phyloP scores from a whole-genome alignment of 2,888 invertebrate species.

The Acrobasis consociella region DNA sequence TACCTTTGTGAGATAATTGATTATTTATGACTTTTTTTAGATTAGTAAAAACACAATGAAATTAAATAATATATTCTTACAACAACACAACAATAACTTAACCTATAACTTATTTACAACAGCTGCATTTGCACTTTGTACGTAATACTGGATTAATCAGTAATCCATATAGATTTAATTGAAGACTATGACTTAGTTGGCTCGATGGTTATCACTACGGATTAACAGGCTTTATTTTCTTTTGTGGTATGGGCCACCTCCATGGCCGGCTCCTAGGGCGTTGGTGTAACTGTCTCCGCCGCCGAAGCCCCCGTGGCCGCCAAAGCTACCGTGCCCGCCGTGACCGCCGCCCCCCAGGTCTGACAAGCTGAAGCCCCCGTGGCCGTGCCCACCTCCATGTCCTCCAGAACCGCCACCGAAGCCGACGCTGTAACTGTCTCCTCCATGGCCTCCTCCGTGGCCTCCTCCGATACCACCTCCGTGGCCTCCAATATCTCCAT shows the following conservation, averaged over 20 bases:
- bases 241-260: slow-evolving; percentile 74
- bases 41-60: slow-evolving; percentile 30
- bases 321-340: slow-evolving; percentile 39
- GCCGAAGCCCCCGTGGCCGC: slow-evolving; percentile 46
- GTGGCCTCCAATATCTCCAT: slow-evolving; percentile 38
- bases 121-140: slow-evolving; percentile 50
- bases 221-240: slow-evolving; percentile 45
- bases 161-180: slow-evolving; percentile 39
- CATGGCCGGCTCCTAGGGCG: slow-evolving; percentile 70
- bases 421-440: slow-evolving; percentile 42
- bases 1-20: no score
- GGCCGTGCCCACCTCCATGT: slow-evolving; percentile 42
- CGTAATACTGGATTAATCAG: slow-evolving; percentile 45
- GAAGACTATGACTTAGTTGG: slow-evolving; percentile 73
- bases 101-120: slow-evolving; percentile 62
- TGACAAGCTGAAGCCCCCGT: slow-evolving; percentile 46
- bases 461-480: slow-evolving; percentile 38
- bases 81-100: slow-evolving; percentile 70
- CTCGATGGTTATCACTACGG: slow-evolving; percentile 36
- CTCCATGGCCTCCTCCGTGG: slow-evolving; percentile 43
- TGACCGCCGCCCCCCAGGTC: slow-evolving; percentile 43
- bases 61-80: slow-evolving; percentile 55
- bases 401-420: slow-evolving; percentile 35
- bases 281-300: slow-evolving; percentile 72
- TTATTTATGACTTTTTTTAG: no score